Percentiles rank a stretch among this genome's conserved stretches.
These are phyloP conservation scores for Tauraco erythrolophus DNA, from an alignment of 2,113 vertebrate species.

Conservation along the genomic window DNA sequence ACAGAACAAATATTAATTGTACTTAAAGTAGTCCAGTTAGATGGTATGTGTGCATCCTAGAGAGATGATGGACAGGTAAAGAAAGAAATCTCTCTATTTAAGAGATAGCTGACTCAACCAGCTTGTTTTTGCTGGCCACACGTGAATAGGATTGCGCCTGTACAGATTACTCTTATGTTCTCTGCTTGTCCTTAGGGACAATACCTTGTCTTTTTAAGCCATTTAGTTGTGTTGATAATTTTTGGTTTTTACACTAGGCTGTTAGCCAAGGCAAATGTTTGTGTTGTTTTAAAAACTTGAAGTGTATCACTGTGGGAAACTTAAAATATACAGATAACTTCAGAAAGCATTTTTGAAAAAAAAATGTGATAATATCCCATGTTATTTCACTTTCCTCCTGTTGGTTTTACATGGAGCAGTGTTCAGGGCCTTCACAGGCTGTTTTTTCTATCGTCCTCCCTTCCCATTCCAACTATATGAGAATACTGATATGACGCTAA, in stretches of 20 bases:
- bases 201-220: slow-evolving; percentile 63
- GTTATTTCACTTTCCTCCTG: slow-evolving; percentile 44
- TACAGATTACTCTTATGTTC: slow-evolving; percentile 31
- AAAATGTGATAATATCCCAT: slow-evolving; percentile 49
- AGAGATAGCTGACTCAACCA: neutral
- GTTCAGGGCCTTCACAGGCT: neutral
- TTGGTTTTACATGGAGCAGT: neutral
- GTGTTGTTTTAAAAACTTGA: slow-evolving; percentile 73
- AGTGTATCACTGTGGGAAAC: slow-evolving; percentile 77
- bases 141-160: slow-evolving; percentile 28
- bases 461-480: neutral
- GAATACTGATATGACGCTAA: neutral
- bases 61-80: slow-evolving; percentile 51
- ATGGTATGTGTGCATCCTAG: neutral
- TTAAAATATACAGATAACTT: slow-evolving; percentile 75
- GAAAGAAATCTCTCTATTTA: neutral
- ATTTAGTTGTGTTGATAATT: slow-evolving; percentile 34
- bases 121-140: slow-evolving; percentile 59
- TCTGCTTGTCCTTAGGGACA: slow-evolving; percentile 33
- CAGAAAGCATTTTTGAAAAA: slow-evolving; percentile 58
- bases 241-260: slow-evolving; percentile 64
- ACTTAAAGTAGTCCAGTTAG: neutral
- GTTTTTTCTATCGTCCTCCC: slow-evolving; percentile 18
- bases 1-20: slow-evolving; percentile 53
- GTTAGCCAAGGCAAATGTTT: slow-evolving; percentile 74